phyloP scores from a whole-genome alignment of 2,113 vertebrate genomes.

The Ceyx melanurus region DNA sequence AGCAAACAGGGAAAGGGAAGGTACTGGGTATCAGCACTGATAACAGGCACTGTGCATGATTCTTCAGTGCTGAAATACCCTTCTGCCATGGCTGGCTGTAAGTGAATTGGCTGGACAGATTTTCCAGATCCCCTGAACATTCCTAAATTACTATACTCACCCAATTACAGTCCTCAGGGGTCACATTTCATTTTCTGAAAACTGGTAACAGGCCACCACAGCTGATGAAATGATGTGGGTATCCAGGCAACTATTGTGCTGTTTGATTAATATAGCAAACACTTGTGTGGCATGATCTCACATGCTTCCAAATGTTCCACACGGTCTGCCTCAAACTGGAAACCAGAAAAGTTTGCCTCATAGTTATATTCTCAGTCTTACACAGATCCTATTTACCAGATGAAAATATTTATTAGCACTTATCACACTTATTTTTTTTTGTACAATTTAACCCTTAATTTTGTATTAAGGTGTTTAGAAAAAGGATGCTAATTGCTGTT shows the following conservation, averaged over 20 bases:
- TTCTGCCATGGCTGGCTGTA: constrained; percentile 9
- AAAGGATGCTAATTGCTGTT: not conserved
- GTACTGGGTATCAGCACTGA: not conserved
- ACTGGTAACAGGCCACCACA: constrained; percentile 71
- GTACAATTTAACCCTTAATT: not conserved
- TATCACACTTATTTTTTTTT: not conserved
- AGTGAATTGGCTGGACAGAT: constrained; percentile 29
- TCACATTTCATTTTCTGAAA: constrained; percentile 70
- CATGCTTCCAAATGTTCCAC: constrained; percentile 39
- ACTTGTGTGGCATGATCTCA: constrained; percentile 18
- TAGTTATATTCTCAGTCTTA: not conserved
- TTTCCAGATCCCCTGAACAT: constrained; percentile 67
- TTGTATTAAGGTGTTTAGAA: not conserved
- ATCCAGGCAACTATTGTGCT: constrained; percentile 65
- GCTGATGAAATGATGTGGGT: constrained; percentile 67
- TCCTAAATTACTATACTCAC: constrained; percentile 67
- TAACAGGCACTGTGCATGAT: not conserved
- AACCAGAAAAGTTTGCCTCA: not conserved
- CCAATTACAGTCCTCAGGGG: constrained; percentile 70
- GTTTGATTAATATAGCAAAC: constrained; percentile 45
- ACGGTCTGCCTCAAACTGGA: not conserved
- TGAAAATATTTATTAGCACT: constrained; percentile 8
- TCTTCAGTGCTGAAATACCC: not conserved
- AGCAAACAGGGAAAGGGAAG: constrained; percentile 25
- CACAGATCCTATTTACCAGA: not conserved